Conservation (phyloP, 2,797 vertebrate genomes). For the Coranthus polyacanthus region DNA sequence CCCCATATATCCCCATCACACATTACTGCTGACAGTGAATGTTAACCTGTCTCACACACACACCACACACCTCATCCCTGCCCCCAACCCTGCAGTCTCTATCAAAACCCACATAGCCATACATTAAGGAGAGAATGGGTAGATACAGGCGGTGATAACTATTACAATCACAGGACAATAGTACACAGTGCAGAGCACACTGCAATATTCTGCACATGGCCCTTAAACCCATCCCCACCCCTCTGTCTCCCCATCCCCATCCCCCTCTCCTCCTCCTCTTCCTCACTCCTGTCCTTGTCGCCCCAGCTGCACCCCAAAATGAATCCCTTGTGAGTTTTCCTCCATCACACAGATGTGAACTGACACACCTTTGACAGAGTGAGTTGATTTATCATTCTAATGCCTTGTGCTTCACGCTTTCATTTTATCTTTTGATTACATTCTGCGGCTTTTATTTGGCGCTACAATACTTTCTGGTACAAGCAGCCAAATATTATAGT, state of each 20-base stretch:
- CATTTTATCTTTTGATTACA: slow-evolving; percentile 5
- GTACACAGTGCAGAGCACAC: slow-evolving; percentile 49
- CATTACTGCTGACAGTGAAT: slow-evolving; percentile 76
- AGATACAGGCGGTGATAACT: slow-evolving; percentile 55
- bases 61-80: slow-evolving; percentile 34
- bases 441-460: not conserved
- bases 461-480: not conserved
- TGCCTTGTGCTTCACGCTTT: slow-evolving; percentile 7
- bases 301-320: slow-evolving; percentile 66
- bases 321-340: slow-evolving; percentile 60
- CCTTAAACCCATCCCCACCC: slow-evolving; percentile 48
- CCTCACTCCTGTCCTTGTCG: slow-evolving; percentile 24
- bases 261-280: slow-evolving; percentile 27
- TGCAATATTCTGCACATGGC: slow-evolving; percentile 56
- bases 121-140: slow-evolving; percentile 53
- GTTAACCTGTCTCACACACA: slow-evolving; percentile 76
- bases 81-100: slow-evolving; percentile 48
- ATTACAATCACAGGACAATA: slow-evolving; percentile 68
- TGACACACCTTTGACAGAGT: slow-evolving; percentile 41
- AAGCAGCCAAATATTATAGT: not conserved
- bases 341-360: slow-evolving; percentile 40
- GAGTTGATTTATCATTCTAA: slow-evolving; percentile 36
- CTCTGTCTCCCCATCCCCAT: slow-evolving; percentile 40
- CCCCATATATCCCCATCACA: slow-evolving; percentile 62
- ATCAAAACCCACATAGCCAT: slow-evolving; percentile 55